Evolutionary conservation across 2,888 invertebrate genomes (phyloP).

Genomic region (Plutella xylostella): DNA sequence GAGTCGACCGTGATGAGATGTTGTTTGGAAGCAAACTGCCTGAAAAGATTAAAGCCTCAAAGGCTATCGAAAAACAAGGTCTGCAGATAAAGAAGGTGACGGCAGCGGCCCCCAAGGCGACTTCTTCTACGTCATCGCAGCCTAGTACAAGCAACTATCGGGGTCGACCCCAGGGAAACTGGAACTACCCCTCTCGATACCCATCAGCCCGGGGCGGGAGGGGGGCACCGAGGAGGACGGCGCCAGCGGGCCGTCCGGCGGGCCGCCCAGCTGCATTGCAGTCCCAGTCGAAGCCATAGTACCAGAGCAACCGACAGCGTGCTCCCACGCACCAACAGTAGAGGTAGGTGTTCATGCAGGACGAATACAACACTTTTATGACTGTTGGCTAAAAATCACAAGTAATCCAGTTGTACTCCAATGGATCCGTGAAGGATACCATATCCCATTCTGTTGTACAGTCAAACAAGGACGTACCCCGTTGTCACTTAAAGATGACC

Average conservation of each 20-base stretch:
- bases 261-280: background rate
- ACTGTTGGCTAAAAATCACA: background rate
- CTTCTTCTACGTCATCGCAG: background rate
- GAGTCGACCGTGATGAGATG: slow-evolving; percentile 12
- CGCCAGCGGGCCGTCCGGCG: background rate
- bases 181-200: slow-evolving; percentile 17
- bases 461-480: background rate
- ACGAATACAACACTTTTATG: background rate
- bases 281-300: background rate
- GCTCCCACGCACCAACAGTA: slow-evolving; percentile 4
- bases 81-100: slow-evolving; percentile 9
- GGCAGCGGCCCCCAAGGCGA: no score
- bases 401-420: background rate
- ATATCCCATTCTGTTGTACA: background rate
- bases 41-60: slow-evolving; percentile 15
- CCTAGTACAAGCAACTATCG: slow-evolving; percentile 2
- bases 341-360: slow-evolving; percentile 11
- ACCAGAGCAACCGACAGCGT: background rate
- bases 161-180: slow-evolving; percentile 13
- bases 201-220: slow-evolving; percentile 17
- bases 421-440: background rate
- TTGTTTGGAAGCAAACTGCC: slow-evolving; percentile 12
- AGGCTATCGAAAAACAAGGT: slow-evolving; percentile 9
- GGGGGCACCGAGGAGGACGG: slow-evolving; percentile 3
- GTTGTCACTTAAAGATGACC: background rate